Evolutionary conservation across 2,113 vertebrate species (phyloP).

Genomic region (Alexandromys fortis): DNA sequence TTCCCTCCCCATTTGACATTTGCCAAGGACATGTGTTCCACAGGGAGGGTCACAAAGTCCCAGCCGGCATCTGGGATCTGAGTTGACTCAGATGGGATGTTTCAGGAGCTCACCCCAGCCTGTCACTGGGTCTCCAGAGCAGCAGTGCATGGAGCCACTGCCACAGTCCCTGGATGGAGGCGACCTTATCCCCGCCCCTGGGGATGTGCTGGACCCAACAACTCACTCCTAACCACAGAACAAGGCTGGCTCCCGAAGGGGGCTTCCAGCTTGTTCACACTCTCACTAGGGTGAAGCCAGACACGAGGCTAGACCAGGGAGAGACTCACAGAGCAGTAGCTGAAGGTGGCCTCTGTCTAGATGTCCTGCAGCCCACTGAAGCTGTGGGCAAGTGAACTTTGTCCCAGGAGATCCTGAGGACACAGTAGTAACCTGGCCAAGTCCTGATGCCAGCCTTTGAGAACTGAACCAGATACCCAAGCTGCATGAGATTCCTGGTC

Average conservation of each 20-base stretch:
- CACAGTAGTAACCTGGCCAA: neutral
- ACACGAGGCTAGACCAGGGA: accelerated
- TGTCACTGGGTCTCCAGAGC: neutral
- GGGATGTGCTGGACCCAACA: neutral
- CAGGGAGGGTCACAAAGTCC: neutral
- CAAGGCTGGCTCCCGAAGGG: accelerated
- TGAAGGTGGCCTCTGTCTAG: neutral
- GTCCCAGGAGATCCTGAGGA: neutral
- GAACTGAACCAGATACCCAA: neutral
- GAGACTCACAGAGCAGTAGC: neutral
- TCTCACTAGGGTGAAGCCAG: neutral
- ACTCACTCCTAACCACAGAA: neutral
- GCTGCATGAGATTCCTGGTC: neutral
- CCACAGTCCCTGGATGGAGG: neutral
- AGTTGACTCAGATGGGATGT: too few species aligned
- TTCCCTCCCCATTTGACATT: neutral
- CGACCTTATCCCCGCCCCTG: accelerated
- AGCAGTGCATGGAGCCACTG: neutral
- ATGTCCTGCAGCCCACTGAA: accelerated
- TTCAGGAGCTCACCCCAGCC: accelerated
- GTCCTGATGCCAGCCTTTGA: neutral
- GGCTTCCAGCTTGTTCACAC: neutral
- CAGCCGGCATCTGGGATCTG: neutral
- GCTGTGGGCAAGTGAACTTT: neutral
- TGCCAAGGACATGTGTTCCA: neutral